These are phyloP conservation scores for Drosophila conformis DNA, from an alignment of 2,888 invertebrate genomes.

Conservation along the genomic window DNA sequence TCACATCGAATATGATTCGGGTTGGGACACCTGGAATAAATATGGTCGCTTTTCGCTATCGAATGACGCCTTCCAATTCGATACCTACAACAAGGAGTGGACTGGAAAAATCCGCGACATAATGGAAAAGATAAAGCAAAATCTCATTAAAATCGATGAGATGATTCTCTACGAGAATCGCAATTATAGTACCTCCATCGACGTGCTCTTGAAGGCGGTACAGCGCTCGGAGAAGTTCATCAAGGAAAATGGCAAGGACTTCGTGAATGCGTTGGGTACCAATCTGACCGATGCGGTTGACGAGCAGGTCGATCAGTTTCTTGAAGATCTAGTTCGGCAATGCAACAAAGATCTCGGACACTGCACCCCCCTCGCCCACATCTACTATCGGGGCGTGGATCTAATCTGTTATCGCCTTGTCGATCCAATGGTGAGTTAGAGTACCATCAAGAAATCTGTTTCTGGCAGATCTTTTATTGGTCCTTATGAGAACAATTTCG, in stretches of 20 bases:
- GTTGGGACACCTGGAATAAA: constrained; percentile 1
- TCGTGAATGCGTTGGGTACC: constrained; percentile 18
- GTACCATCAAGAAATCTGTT: background rate
- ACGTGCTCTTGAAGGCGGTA: constrained; percentile 19
- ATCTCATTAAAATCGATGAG: constrained; percentile 25
- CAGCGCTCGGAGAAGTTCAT: constrained; percentile 31
- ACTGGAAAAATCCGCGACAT: background rate
- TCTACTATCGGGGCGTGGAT: constrained; percentile 48
- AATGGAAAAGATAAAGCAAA: constrained; percentile 12
- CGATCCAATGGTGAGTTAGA: constrained; percentile 52
- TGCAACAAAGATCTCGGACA: constrained; percentile 32
- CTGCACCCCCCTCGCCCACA: constrained; percentile 50
- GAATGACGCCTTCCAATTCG: constrained; percentile 36
- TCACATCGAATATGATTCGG: background rate
- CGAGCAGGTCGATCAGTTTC: constrained; percentile 22
- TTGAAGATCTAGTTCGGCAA: constrained; percentile 4
- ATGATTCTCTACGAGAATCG: constrained; percentile 47
- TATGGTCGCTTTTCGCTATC: constrained; percentile 11
- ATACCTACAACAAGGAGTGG: constrained; percentile 24
- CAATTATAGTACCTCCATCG: constrained; percentile 29
- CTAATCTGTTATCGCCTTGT: constrained; percentile 47
- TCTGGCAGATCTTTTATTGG: too few species aligned
- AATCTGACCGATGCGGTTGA: constrained; percentile 40
- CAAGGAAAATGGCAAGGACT: constrained; percentile 6
- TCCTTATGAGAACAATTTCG: background rate